Base-by-base conservation (phyloP, 2,797 vertebrate species). In the Pelodytes ibericus region DNA sequence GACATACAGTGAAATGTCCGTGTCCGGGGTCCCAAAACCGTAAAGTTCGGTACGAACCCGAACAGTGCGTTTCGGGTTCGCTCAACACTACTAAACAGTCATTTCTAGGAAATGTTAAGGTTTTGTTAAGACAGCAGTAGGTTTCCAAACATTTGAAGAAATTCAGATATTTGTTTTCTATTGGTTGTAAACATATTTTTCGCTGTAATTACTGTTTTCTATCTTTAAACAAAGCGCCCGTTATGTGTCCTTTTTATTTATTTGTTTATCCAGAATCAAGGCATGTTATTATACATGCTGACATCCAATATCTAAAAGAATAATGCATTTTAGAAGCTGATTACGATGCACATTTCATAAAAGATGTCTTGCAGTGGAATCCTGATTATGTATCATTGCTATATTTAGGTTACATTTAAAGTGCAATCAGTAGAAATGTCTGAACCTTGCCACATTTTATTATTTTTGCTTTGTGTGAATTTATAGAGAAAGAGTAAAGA, bases 311-410 rank as follows among this genome's bases (percentile, higher is more conserved):
- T 51, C 49, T 59, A n/a, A 44, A 51, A 36, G 47, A 51, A 61
- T 60, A 60, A 60, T 51, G 44, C 58, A 47, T 68, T 59, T 68
- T 3, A 31, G 41, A 64, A 68, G 41, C 36, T 75, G 73, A 75
- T 75, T 75, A 22, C 63, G 47, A 68, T 67, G 73, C 64, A 75
- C 60, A 75, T 75, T 22, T 24, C 18, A 15, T 16, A 26, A 59
- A 63, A 58, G 25, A 61, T 61, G 70, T 49, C 29, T 10, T 1
- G 11, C 73, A 4, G n/a, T n/a, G n/a, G 30, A 68, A 60, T 26
- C 36, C 41, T 68, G 56, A 68, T 75, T 75, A 75, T 49, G 67
- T 49, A 4, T 53, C 44, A 53, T 3, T 13, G 47, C n/a, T 63
- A 63, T 63, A 6, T 63, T 63, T 41, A 41, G 33, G 33, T 63